Conservation (phyloP, 2,113 vertebrate species). For the Triplophysa rosa region DNA sequence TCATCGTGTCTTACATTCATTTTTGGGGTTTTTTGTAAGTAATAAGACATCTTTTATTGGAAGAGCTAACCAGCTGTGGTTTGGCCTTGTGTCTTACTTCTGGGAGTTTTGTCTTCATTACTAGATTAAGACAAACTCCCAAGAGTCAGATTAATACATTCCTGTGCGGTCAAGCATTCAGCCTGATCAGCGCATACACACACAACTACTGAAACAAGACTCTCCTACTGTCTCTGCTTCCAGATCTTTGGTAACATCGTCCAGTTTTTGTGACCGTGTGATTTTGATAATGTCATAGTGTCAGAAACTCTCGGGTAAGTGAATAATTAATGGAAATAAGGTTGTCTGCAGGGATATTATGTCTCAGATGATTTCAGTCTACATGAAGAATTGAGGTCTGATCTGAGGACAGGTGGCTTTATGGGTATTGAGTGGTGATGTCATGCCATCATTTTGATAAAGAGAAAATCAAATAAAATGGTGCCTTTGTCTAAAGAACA, state of each 20-base stretch:
- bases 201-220: not conserved
- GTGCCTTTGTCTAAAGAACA: no score
- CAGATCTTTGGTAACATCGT: not conserved
- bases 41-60: not conserved
- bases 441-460: no score
- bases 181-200: not conserved
- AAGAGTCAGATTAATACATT: slow-evolving; percentile 8
- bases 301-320: no score
- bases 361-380: no score
- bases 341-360: no score
- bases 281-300: not conserved
- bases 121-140: not conserved
- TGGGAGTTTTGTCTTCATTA: not conserved
- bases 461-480: no score
- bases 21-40: not conserved
- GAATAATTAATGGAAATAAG: no score
- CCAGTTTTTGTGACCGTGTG: not conserved
- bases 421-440: no score
- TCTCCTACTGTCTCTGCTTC: not conserved
- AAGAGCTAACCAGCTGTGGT: not conserved
- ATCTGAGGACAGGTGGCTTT: no score
- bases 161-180: slow-evolving; percentile 10
- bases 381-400: no score
- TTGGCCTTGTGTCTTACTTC: not conserved
- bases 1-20: no score